Evolutionary conservation across 1,140 invertebrate genomes (phyloP).

Genomic region (Heliconius melpomene): DNA sequence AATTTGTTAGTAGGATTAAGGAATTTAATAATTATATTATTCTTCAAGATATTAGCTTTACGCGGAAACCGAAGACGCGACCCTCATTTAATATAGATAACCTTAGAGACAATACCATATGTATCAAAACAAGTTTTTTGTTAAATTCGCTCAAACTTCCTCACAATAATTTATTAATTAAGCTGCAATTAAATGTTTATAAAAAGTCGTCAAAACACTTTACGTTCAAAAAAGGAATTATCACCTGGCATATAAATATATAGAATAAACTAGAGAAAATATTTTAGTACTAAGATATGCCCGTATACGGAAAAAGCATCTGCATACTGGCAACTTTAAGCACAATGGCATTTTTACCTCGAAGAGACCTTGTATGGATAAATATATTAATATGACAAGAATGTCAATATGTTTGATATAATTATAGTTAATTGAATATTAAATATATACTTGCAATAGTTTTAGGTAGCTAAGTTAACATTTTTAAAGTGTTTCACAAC

Average conservation of each 20-base stretch:
- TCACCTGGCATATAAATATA: constrained; percentile 1
- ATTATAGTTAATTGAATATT: neutral
- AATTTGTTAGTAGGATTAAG: no score
- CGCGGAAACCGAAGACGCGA: neutral
- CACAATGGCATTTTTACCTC: neutral
- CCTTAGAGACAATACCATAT: no score
- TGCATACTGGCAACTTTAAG: neutral
- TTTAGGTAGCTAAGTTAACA: no score
- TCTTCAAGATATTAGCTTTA: neutral
- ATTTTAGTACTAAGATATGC: neutral
- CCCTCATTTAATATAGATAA: neutral
- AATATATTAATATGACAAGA: neutral
- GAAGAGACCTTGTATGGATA: neutral
- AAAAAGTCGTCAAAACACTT: neutral
- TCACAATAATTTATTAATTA: no score
- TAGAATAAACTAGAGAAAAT: constrained; percentile 3
- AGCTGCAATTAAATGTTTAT: no score
- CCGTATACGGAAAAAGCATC: constrained; percentile 1
- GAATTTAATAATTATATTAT: neutral
- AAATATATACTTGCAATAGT: neutral
- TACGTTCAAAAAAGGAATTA: neutral
- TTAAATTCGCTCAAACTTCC: neutral
- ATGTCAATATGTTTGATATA: neutral
- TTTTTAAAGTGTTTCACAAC: no score
- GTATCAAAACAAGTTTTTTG: neutral